Base-by-base conservation (phyloP, 2,888 invertebrate species). In the Suillia variegata region DNA sequence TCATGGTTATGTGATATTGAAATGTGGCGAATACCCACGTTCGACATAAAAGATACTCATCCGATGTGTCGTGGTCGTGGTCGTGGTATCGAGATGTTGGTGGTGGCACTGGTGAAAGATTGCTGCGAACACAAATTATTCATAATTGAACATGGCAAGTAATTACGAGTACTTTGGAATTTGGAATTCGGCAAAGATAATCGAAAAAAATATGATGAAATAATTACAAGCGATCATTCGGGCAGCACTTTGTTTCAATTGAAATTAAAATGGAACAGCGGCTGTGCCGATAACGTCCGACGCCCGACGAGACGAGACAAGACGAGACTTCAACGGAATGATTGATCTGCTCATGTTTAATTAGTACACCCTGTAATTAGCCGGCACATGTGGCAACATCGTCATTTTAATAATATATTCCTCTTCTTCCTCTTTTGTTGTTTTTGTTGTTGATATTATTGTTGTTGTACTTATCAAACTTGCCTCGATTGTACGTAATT, bases 331-430 rank as follows among this genome's bases (percentile, higher is more conserved):
- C 38, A n/a, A 38, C 17, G 18, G 45, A 20, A 74, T 77, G 77
- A 77, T 77, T 77, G 77, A 77, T 77, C 75, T 73, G 70, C 67
- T 66, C 42, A 58, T 59, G 52, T 66, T 66, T 66, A 65, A 70
- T 68, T 68, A 66, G 65, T 61, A 67, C 74, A 75, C 77, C 74
- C 77, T 73, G 72, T 74, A 77, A 77, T 78, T 77, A 77, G 70
- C 61, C 67, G 67, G 58, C 68, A 62, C 54, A 45, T 6, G 2
- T 12, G 34, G n/a, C 2, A 17, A 18, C 26, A 48, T 21, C 12
- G 15, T 20, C 1, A 38, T 13, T n/a, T n/a, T n/a, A 18, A 34
- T 33, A 49, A 51, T 33, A 51, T 51, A n/a, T n/a, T n/a, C n/a
- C n/a, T n/a, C n/a, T n/a, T n/a, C n/a, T n/a, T n/a, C n/a, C n/a